These are phyloP conservation scores for Tenualosa ilisha DNA, from an alignment of 2,797 vertebrate genomes.

Conservation along the genomic window DNA sequence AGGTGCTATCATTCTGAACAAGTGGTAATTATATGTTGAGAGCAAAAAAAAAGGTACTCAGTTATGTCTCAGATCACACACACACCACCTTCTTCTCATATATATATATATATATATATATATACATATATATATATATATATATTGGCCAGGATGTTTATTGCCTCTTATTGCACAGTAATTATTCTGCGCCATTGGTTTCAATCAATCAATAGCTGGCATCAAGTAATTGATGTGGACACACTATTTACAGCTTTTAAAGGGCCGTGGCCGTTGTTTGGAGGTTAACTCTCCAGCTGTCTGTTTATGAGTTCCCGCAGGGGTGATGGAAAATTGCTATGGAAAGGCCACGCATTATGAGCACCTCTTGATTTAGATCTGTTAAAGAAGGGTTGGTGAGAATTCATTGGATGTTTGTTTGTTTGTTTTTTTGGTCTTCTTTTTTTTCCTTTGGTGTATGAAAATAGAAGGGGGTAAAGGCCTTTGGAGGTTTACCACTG, in stretches of 20 bases:
- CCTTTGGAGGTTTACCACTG: conserved; percentile 16
- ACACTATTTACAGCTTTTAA: conserved; percentile 1
- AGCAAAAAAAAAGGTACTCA: not conserved
- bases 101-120: no score
- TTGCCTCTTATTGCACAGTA: not conserved
- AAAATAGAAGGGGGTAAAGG: not conserved
- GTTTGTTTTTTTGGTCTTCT: not conserved
- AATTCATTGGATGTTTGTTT: not conserved
- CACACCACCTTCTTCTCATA: not conserved
- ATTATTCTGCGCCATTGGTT: conserved; percentile 20
- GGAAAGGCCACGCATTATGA: not conserved
- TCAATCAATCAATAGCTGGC: not conserved
- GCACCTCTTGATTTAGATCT: conserved; percentile 2
- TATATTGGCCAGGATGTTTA: not conserved
- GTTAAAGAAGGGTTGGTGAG: not conserved
- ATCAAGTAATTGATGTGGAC: conserved; percentile 4
- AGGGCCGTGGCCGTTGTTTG: not conserved
- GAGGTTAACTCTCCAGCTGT: conserved; percentile 6
- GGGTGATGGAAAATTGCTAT: not conserved
- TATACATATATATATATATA: no score
- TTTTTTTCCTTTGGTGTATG: not conserved
- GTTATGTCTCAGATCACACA: conserved; percentile 11
- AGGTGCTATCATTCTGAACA: not conserved
- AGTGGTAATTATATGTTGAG: conserved; percentile 1
- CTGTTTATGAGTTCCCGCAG: not conserved